Conservation (phyloP, 1,140 invertebrate genomes). For the Harpegnathos saltator region DNA sequence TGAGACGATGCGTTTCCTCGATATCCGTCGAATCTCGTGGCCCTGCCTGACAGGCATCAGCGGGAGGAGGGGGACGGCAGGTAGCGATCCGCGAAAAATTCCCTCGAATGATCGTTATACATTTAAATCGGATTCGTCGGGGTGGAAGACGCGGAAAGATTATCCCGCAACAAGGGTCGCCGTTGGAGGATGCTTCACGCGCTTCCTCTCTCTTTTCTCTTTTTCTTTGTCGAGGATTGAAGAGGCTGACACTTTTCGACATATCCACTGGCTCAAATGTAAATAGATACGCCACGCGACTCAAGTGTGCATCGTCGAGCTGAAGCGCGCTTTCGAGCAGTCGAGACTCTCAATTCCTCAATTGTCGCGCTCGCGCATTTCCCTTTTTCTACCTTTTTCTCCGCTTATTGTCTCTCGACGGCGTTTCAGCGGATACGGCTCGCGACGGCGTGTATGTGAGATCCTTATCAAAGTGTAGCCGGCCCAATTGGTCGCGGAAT, state of each 20-base stretch:
- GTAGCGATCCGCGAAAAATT: not conserved
- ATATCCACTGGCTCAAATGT: slow-evolving; percentile 55
- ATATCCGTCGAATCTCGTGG: too few relatives aligned
- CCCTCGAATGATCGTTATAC: not conserved
- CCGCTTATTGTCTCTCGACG: too few relatives aligned
- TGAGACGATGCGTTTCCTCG: too few relatives aligned
- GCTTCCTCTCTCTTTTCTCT: too few relatives aligned
- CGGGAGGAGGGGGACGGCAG: too few relatives aligned
- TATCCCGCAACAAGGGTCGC: not conserved
- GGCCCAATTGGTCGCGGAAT: not conserved
- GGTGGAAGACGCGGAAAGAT: slow-evolving; percentile 20
- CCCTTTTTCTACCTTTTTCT: not conserved
- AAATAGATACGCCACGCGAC: slow-evolving; percentile 50
- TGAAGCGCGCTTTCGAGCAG: slow-evolving; percentile 13
- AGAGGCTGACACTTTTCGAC: slow-evolving; percentile 45
- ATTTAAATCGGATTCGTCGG: slow-evolving; percentile 43
- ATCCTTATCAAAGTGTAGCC: not conserved
- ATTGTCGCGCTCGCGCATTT: slow-evolving; percentile 13
- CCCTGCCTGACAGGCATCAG: too few relatives aligned
- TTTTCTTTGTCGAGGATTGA: slow-evolving; percentile 1
- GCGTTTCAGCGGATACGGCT: slow-evolving; percentile 6
- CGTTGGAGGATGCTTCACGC: slow-evolving; percentile 20
- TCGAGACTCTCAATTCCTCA: slow-evolving; percentile 43
- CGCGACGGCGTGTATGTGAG: too few relatives aligned
- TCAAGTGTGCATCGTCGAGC: slow-evolving; percentile 35